Evolutionary conservation across 2,113 vertebrate species (phyloP), one percentile per base, ranked within the genome.

Genomic region (Canis aureus): DNA sequence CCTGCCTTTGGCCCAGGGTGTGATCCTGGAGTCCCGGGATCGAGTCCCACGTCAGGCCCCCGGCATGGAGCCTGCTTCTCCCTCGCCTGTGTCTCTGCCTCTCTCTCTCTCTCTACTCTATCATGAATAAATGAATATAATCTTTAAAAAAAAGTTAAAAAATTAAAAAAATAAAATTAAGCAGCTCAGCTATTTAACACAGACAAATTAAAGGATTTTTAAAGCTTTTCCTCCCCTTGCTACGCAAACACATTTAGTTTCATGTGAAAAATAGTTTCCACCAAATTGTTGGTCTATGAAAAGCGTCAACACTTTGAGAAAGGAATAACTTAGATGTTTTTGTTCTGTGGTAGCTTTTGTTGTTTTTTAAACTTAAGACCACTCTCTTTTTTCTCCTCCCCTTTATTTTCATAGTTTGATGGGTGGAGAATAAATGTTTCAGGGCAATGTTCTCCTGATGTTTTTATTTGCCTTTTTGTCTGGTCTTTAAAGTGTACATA

Each of bases 301-400:
- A 97, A 96, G 71, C 15, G 5, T 89, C 17, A 94, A 73, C 6
- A 66, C 7, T 83, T 78, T 69, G 27, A 92, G 23, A 92, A 89
- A 78, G 55, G 25, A 85, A 76, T 85, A 25, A 23, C n/a, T 78
- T 55, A 89, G 27, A 71, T 9, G 5, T 51, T 35, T 55, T 69
- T 3, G 16, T 32, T 49, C 5, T 67, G 7, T 69, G 38, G 35
- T 29, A 27, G 23, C 22, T 38, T 22, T 76, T 49, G 38, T 43
- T 43, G 25, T 49, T 71, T 73, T 32, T 93, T 60, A 1, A 23
- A 67, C 22, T 78, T 84, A 71, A 94, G 1, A 15, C 5, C 15
- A 25, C n/a, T 86, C 7, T 79, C 19, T 67, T 57, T 13, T 57
- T 59, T 32, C 27, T n/a, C 22, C 20, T 55, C 13, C 4, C 6